phyloP scores from a whole-genome alignment of 2,797 vertebrate species.

The Vultur gryphus region DNA sequence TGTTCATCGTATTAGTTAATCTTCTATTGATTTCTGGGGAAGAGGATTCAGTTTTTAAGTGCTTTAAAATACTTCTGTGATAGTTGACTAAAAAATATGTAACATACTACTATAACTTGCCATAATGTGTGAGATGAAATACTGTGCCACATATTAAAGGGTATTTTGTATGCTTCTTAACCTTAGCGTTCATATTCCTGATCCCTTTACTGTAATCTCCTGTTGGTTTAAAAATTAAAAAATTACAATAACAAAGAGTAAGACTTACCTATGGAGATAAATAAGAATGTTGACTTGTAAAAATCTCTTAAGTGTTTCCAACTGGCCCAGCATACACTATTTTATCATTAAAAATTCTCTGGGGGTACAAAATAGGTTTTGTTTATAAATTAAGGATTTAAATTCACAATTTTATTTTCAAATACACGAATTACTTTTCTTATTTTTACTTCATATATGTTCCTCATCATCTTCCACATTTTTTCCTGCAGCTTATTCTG shows the following conservation, averaged over 20 bases:
- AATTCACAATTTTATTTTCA: not conserved
- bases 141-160: not conserved
- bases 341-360: not conserved
- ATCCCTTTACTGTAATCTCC: not conserved
- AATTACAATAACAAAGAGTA: not conserved
- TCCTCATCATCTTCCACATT: not conserved
- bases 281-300: not conserved
- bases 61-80: not conserved
- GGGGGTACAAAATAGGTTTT: not conserved
- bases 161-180: not conserved
- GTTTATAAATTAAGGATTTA: not conserved
- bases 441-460: not conserved
- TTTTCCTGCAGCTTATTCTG: slow-evolving; percentile 44
- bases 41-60: not conserved
- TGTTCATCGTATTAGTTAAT: not conserved
- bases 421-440: not conserved
- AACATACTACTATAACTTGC: not conserved
- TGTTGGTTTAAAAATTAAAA: not conserved
- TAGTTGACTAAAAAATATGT: not conserved
- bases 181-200: not conserved
- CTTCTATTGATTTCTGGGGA: not conserved
- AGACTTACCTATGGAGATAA: not conserved
- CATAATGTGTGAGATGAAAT: not conserved
- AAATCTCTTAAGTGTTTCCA: not conserved
- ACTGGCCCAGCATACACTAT: not conserved